A percentile compares a stretch with the other conserved stretches of the same genome.
Conservation (phyloP, 2,113 vertebrate genomes). For the Piaya cayana region DNA sequence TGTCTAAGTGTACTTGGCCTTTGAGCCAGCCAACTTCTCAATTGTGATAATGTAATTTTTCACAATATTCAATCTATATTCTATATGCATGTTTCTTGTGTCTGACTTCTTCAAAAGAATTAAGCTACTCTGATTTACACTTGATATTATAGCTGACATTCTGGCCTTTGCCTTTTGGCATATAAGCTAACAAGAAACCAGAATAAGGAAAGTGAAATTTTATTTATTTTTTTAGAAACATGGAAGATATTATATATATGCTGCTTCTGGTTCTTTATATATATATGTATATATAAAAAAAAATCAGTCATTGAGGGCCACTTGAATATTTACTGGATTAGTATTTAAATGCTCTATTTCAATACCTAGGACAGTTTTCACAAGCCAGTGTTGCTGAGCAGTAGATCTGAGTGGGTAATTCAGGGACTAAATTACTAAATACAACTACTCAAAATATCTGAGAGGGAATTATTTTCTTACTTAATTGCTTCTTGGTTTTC, state of each 20-base stretch:
- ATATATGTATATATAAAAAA: too few relatives aligned
- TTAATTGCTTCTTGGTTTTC: neutral
- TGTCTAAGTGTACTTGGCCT: neutral
- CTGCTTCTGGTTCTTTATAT: neutral
- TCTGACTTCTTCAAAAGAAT: neutral
- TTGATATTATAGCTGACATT: neutral
- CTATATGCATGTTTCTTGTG: neutral
- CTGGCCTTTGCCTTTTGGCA: neutral
- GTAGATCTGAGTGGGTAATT: neutral
- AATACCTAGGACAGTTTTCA: neutral
- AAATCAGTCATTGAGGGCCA: neutral
- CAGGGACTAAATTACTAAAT: neutral
- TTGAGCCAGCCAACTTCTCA: neutral
- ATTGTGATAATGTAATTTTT: neutral
- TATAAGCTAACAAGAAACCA: neutral
- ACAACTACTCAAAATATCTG: neutral
- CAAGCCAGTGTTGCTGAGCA: neutral
- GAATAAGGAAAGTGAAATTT: neutral
- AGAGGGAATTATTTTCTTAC: neutral
- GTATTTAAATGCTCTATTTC: neutral
- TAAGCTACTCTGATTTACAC: neutral
- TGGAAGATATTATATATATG: neutral
- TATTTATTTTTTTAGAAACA: neutral
- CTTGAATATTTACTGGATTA: neutral
- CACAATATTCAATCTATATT: neutral